Base-by-base conservation (phyloP, 2,888 invertebrate species). In the Idaea dimidiata region DNA sequence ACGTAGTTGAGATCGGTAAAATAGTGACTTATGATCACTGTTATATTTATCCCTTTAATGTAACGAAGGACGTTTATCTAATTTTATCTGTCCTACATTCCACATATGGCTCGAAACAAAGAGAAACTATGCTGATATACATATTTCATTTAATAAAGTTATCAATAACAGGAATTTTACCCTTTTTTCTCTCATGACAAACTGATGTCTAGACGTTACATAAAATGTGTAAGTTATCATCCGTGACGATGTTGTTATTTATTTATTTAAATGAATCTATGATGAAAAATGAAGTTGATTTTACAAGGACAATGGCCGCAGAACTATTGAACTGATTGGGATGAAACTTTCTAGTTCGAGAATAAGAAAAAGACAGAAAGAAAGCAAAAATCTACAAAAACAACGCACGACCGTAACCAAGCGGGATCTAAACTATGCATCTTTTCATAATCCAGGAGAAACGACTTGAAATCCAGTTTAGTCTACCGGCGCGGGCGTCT, bases 161-260 rank as follows among this genome's bases (percentile, higher is more conserved):
- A 55, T 60, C 43, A 59, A 59, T 61, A 58, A 63, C 14, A 1
- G 14, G 0, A 43, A 43, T 43, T 43, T 43, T 0, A 43, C 62
- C 53, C 67, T 68, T 67, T 64, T 65, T 58, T 54, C 24, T 62
- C 61, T 60, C 62, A 67, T 72, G 73, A 72, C 67, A 72, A 71
- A 74, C 70, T 64, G 71, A 66, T 73, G 78, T 76, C 76, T 75
- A 76, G 78, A 76, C 76, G 65, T 62, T 66, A 73, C 76, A 75
- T 72, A 73, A 72, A 69, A 75, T 74, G 70, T 69, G 43, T 63
- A 69, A 66, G 69, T 63, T 59, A 57, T 69, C 69, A 65, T 58
- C 66, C 64, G 62, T 60, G 54, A 55, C 57, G 57, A 68, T 61
- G 59, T 60, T 10, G 10, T 61, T 57, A 56, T 63, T 60, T 59